phyloP scores from a whole-genome alignment of 2,888 invertebrate species.

The Eilema depressum region DNA sequence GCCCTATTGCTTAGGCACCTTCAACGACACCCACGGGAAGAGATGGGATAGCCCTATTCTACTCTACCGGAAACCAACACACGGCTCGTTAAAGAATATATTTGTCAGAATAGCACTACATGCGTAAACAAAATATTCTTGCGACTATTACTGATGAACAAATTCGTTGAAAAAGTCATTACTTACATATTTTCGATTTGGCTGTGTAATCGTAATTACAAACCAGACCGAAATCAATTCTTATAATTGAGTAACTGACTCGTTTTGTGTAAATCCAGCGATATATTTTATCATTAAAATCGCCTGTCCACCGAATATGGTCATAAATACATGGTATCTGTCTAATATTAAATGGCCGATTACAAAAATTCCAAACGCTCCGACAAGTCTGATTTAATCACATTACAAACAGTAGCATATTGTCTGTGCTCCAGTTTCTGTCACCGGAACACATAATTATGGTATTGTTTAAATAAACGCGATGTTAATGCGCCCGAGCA shows the following conservation, averaged over 20 bases:
- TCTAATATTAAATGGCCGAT: slow-evolving; percentile 16
- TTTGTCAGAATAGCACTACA: background rate
- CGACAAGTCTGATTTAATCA: slow-evolving; percentile 23
- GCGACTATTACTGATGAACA: slow-evolving; percentile 26
- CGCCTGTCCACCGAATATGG: background rate
- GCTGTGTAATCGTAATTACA: slow-evolving; percentile 18
- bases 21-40: no score
- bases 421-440: slow-evolving; percentile 20
- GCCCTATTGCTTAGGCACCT: no score
- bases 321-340: slow-evolving; percentile 9
- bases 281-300: background rate
- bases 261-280: background rate
- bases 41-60: no score
- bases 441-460: slow-evolving; percentile 25
- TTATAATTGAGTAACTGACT: background rate
- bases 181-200: slow-evolving; percentile 24
- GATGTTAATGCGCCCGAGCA: slow-evolving; percentile 25
- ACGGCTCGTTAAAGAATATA: background rate
- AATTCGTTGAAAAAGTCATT: slow-evolving; percentile 59
- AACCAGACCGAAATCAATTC: background rate
- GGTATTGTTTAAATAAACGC: slow-evolving; percentile 24
- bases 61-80: no score
- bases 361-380: slow-evolving; percentile 11
- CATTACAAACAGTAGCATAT: slow-evolving; percentile 12
- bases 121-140: no score